A percentile compares a stretch with the other conserved stretches of the same genome.
phyloP scores from a whole-genome alignment of 2,113 vertebrate species.

The Microtus oregoni region DNA sequence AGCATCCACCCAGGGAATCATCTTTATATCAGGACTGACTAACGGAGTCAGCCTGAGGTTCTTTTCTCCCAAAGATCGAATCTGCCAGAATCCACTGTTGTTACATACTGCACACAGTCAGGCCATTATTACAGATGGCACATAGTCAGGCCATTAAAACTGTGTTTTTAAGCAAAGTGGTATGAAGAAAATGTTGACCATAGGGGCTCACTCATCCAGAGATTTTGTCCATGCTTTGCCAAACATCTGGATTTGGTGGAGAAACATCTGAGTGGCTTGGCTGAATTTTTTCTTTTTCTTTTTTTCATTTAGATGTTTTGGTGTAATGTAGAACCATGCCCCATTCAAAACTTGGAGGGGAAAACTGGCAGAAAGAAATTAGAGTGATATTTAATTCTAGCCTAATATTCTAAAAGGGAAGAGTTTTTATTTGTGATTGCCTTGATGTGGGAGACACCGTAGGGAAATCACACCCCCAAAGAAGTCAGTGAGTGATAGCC shows the following conservation, averaged over 20 bases:
- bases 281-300: conserved; percentile 66
- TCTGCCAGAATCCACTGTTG: not conserved
- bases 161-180: conserved; percentile 11
- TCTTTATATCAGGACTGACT: not conserved
- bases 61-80: not conserved
- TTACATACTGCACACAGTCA: not conserved
- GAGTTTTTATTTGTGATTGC: conserved; percentile 33
- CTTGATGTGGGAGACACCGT: not conserved
- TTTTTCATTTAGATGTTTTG: conserved; percentile 64
- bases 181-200: conserved; percentile 13
- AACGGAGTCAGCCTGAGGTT: conserved; percentile 29
- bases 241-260: conserved; percentile 77
- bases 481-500: conserved; percentile 25
- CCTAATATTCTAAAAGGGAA: conserved; percentile 48
- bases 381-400: conserved; percentile 53
- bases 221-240: conserved; percentile 44
- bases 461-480: conserved; percentile 17
- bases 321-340: conserved; percentile 49
- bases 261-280: conserved; percentile 59
- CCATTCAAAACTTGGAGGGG: conserved; percentile 59
- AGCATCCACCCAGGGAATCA: not conserved
- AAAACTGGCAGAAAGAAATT: conserved; percentile 47
- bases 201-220: conserved; percentile 51
- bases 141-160: not conserved
- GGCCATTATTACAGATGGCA: not conserved